These are phyloP conservation scores for Megastigmus dorsalis DNA, from an alignment of 2,888 invertebrate species.

Conservation along the genomic window DNA sequence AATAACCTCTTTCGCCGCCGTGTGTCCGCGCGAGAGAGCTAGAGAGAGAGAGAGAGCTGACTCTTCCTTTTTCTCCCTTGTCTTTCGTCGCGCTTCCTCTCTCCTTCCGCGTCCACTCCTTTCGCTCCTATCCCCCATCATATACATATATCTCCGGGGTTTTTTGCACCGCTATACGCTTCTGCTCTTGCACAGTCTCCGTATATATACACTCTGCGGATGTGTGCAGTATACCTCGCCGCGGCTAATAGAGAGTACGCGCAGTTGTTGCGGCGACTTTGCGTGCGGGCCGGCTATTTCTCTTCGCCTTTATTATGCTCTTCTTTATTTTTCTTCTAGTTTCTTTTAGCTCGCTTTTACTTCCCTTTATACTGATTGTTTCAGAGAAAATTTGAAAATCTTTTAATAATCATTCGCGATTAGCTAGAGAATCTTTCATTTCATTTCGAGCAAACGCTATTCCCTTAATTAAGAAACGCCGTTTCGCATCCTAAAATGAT, in stretches of 20 bases:
- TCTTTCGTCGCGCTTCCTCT: neutral
- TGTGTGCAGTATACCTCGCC: neutral
- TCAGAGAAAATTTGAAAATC: too few relatives aligned
- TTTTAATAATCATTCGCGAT: too few relatives aligned
- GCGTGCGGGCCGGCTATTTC: conserved; percentile 34
- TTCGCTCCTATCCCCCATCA: neutral
- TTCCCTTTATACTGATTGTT: too few relatives aligned
- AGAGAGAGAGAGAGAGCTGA: too few relatives aligned
- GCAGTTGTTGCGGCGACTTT: neutral
- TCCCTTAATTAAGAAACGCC: neutral
- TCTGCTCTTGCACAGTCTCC: neutral
- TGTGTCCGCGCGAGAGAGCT: too few relatives aligned
- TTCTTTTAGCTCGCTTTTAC: too few relatives aligned
- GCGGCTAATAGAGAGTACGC: conserved; percentile 32
- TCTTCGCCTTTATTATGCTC: too few relatives aligned
- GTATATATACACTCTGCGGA: neutral
- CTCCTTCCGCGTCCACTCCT: neutral
- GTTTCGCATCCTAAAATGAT: too few relatives aligned
- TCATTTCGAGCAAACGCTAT: neutral
- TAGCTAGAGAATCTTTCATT: too few relatives aligned
- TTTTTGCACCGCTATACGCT: neutral
- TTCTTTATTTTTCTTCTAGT: conserved; percentile 4
- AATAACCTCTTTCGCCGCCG: conserved; percentile 23
- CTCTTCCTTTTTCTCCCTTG: neutral
- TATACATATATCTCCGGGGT: neutral